Evolutionary conservation across 2,797 vertebrate genomes (phyloP), one percentile per base, ranked within the genome.

Genomic region (Clarias pachynema): DNA sequence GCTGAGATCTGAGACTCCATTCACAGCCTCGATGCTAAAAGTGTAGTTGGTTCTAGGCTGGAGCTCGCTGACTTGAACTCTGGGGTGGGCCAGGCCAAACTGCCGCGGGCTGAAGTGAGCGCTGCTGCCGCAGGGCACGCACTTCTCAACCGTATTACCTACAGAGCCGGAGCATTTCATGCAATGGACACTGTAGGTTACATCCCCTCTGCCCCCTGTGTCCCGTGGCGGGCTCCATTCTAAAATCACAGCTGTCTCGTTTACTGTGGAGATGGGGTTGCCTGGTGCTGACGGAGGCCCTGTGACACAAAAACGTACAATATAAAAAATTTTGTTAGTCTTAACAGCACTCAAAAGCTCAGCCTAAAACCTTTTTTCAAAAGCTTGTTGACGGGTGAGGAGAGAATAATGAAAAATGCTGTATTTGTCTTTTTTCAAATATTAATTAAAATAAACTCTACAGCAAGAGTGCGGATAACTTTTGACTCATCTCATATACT

Each of bases 181-280:
- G 82, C 98, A 99, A 89, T 96, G 93, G 5, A 99, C 95, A 8
- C 97, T 99, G 92, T 99, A 99, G 18, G 97, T 97, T 84, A 99
- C 95, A 56, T 99, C 98, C 87, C 97, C 96, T 75, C 98, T 96
- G 0, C 98, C 98, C 1, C 98, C 98, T 0, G 94, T 97, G 91
- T 99, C 97, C 14, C 95, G 97, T 0, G 98, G 98, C 20, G 97
- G 97, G 12, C 96, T 98, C 98, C 98, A 99, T 91, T 99, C 98
- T 92, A 99, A 92, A 93, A 97, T 94, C 82, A 99, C 96, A 5
- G 96, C 97, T 2, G 97, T 98, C 90, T 99, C 97, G 1, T 99
- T 99, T 86, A 99, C 95, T 93, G 96, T 98, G 87, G 97, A 98
- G 86, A 97, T 94, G 83, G 97, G 91, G 85, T 98, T 98, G 80